These are phyloP conservation scores for Rhyacophila brunnea DNA, from an alignment of 1,140 invertebrate species.

Conservation along the genomic window DNA sequence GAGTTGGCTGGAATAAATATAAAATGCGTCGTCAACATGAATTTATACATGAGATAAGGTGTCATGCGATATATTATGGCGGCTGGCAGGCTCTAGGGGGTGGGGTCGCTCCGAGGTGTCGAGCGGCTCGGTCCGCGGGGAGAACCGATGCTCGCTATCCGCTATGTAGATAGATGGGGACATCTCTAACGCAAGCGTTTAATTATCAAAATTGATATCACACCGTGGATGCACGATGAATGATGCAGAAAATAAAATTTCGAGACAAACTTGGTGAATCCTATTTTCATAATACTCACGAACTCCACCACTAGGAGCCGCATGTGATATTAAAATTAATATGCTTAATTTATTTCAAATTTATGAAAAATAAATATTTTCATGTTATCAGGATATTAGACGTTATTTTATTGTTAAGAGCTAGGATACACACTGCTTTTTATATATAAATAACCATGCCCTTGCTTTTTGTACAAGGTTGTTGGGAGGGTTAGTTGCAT, in stretches of 20 bases:
- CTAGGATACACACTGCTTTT: no score
- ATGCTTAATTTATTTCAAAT: no score
- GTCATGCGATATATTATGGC: slow-evolving; percentile 32
- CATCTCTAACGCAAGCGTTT: slow-evolving; percentile 19
- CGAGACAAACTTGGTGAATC: background rate
- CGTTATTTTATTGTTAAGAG: no score
- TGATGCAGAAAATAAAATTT: no score
- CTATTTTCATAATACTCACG: no score
- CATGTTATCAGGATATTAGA: no score
- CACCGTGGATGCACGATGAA: background rate
- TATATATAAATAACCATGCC: no score
- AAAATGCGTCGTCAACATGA: slow-evolving; percentile 32
- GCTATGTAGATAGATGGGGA: background rate
- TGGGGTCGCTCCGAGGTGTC: background rate
- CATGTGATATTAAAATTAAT: no score
- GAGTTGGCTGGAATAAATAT: background rate
- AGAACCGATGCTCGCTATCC: background rate
- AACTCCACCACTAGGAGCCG: no score
- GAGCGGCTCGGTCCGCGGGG: background rate
- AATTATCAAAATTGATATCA: slow-evolving; percentile 32
- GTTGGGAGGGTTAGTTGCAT: no score
- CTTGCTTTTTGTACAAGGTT: no score
- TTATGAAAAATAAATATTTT: no score
- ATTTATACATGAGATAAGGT: slow-evolving; percentile 35
- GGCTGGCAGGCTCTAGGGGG: slow-evolving; percentile 4